Evolutionary conservation across 2,797 vertebrate species (phyloP).

Genomic region (Rhadinocentrus ornatus): DNA sequence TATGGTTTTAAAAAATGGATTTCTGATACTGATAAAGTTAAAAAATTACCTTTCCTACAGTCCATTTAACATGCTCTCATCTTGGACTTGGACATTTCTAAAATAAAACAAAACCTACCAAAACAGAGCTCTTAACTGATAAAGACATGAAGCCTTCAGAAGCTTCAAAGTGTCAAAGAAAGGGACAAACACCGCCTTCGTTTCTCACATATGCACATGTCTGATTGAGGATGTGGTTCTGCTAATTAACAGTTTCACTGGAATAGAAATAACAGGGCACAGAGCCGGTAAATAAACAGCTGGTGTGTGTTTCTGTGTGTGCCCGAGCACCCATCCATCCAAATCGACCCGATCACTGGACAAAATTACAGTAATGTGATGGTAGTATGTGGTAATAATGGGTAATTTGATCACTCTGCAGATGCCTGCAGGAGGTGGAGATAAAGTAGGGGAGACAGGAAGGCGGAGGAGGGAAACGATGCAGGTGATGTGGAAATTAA

Average conservation of each 20-base stretch:
- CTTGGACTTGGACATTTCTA: too few species aligned
- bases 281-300: constrained; percentile 1
- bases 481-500: constrained; percentile 56
- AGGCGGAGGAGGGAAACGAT: not conserved
- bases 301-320: constrained; percentile 7
- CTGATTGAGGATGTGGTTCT: constrained; percentile 1
- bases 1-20: not conserved
- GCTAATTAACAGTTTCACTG: constrained; percentile 21
- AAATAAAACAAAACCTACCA: too few species aligned
- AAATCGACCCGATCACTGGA: constrained; percentile 11
- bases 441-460: constrained; percentile 3
- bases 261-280: constrained; percentile 11
- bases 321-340: constrained; percentile 16
- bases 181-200: not conserved
- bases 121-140: too few species aligned
- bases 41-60: too few species aligned
- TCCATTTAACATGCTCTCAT: too few species aligned
- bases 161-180: not conserved
- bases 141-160: not conserved
- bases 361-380: constrained; percentile 70
- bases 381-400: constrained; percentile 54
- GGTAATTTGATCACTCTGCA: constrained; percentile 66
- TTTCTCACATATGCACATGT: not conserved
- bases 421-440: constrained; percentile 28
- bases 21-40: not conserved